Base-by-base conservation (phyloP, 2,113 vertebrate species). In the Clupea harengus region DNA sequence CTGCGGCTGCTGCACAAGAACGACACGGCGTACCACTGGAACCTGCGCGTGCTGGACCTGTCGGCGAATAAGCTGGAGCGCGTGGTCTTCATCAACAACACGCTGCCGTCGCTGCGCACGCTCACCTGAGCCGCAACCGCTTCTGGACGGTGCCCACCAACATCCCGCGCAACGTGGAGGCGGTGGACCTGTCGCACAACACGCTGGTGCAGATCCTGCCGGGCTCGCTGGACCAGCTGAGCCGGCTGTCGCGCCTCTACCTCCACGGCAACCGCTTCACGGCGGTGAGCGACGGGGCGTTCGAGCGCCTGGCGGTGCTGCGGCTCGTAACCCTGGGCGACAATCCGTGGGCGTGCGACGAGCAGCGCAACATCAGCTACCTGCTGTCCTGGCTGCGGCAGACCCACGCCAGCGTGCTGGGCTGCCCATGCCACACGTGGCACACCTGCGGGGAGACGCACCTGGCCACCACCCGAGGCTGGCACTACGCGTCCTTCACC, bases 81-180 rank as follows among this genome's bases (percentile, higher is more conserved):
- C 57, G 96, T 95, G 45, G 95, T 97, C 83, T 96, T 99, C 86
- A 99, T 99, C 93, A 99, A 99, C 93, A 99, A 99, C 84, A 99
- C 98, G 0, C 89, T 99, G 88, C 95, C 92, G 86, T 96, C 93
- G 28, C 95, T 99, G 87, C 95, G 92, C 87, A 92, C 92, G 39
- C 97, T 99, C 88, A 98, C 67, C 94, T 99, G 83, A 99, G 98
- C 32, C 94, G 94, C 93, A 99, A 99, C 92, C 95, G 95, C 89
- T 97, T 99, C 87, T 97, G 97, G 97, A 99, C 98, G 3, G 94
- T 99, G 87, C 98, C 98, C 82, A 99, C 97, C 90, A 99, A 99
- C 86, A 95, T 99, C 93, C 98, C 98, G n/a, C 89, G 90, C 86
- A 94, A 94, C 90, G 91, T 97, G 84, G 96, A 95, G 86, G 94